Percentiles rank a stretch among this genome's conserved stretches.
Evolutionary conservation across 2,113 vertebrate genomes (phyloP).

Genomic region (Brachionichthys hirsutus): DNA sequence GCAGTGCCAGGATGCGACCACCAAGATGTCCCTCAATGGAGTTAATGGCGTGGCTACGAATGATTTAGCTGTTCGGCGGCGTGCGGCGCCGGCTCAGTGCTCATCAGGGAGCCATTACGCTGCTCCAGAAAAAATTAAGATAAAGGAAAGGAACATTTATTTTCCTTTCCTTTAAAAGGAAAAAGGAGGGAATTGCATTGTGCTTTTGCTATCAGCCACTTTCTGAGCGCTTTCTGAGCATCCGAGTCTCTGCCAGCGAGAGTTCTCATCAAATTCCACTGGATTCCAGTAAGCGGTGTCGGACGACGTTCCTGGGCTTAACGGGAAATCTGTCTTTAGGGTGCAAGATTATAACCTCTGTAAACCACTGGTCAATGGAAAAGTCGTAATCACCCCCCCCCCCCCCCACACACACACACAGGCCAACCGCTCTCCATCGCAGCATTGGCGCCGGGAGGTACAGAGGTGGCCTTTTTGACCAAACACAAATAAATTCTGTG

Average conservation of each 20-base stretch:
- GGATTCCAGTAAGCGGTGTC: conserved; percentile 74
- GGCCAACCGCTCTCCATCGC: conserved; percentile 63
- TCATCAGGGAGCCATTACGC: conserved; percentile 64
- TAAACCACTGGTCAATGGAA: conserved; percentile 77
- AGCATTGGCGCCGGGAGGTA: conserved; percentile 65
- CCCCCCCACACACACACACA: conserved; percentile 37
- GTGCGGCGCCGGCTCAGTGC: conserved; percentile 61
- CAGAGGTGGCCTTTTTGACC: conserved; percentile 71
- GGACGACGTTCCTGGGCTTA: conserved; percentile 71
- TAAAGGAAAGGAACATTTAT: conserved; percentile 68
- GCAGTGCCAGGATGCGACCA: conserved; percentile 59
- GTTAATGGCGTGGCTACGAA: conserved; percentile 53
- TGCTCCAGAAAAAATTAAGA: conserved; percentile 56
- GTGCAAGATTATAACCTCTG: conserved; percentile 77
- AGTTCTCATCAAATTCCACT: conserved; percentile 63
- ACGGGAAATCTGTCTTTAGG: conserved; percentile 77
- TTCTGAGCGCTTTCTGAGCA: conserved; percentile 37
- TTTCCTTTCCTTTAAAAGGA: conserved; percentile 41
- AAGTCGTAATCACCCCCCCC: conserved; percentile 55
- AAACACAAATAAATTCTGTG: conserved; percentile 74
- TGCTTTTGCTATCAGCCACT: conserved; percentile 58
- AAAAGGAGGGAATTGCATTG: conserved; percentile 51
- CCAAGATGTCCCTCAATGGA: conserved; percentile 67
- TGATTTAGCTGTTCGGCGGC: conserved; percentile 68
- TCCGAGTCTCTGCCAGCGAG: conserved; percentile 48